Evolutionary conservation across 30 jellyfish, hydroid and myxozoan species (phyloP).

Genomic region (Hydractinia symbiolongicarpus): DNA sequence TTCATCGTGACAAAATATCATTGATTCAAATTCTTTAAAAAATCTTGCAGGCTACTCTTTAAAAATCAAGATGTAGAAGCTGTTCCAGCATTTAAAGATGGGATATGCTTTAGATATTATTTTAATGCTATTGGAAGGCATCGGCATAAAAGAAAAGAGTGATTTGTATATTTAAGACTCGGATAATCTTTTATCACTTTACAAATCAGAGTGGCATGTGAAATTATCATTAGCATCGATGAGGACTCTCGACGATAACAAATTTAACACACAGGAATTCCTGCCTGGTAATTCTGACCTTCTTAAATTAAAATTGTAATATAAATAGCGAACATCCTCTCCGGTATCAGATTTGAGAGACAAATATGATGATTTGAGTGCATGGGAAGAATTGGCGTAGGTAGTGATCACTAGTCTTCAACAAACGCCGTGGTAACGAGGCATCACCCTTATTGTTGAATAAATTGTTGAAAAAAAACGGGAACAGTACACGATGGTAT

Average conservation of each 20-base stretch:
- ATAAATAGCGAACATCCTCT: background rate
- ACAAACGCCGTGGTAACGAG: constrained; percentile 1
- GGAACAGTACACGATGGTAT: constrained; percentile 6
- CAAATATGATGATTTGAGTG: background rate
- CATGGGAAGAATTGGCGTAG: background rate
- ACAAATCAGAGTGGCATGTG: constrained; percentile 10
- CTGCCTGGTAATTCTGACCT: constrained; percentile 36
- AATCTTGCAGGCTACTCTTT: constrained; percentile 11
- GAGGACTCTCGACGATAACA: constrained; percentile 23
- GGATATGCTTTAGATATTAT: constrained; percentile 16
- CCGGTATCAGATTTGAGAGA: background rate
- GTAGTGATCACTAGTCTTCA: background rate
- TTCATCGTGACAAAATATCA: background rate
- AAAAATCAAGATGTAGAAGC: constrained; percentile 11
- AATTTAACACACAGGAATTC: constrained; percentile 5
- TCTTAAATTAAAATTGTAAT: background rate
- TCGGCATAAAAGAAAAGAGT: constrained; percentile 13
- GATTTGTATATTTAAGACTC: background rate
- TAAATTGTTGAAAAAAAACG: no score
- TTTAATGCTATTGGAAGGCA: constrained; percentile 21
- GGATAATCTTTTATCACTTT: constrained; percentile 12
- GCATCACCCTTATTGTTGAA: constrained; percentile 1
- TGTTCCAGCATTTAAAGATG: constrained; percentile 18
- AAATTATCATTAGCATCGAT: constrained; percentile 13
- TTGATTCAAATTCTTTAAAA: background rate